phyloP scores from a whole-genome alignment of 2,888 invertebrate genomes.

The Blera fallax region DNA sequence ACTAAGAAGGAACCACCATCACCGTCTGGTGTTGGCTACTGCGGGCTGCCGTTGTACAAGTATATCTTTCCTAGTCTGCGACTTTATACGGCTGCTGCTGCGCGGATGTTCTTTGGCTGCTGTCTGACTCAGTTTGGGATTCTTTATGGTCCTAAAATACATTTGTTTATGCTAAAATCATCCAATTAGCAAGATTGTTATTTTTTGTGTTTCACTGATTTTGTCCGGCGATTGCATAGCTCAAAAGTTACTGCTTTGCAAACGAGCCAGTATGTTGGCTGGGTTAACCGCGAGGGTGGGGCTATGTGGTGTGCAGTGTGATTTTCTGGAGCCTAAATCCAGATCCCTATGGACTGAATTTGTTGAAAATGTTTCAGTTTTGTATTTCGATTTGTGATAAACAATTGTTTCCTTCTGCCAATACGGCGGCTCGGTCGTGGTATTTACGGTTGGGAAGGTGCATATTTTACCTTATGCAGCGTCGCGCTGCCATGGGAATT shows the following conservation, averaged over 20 bases:
- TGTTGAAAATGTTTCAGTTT: slow-evolving; percentile 61
- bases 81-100: slow-evolving; percentile 12
- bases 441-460: slow-evolving; percentile 27
- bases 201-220: slow-evolving; percentile 80
- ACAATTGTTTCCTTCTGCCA: slow-evolving; percentile 61
- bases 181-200: slow-evolving; percentile 82
- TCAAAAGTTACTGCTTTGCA: slow-evolving; percentile 53
- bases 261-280: slow-evolving; percentile 25
- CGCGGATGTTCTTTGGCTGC: slow-evolving; percentile 18
- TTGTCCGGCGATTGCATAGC: slow-evolving; percentile 75
- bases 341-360: slow-evolving; percentile 66
- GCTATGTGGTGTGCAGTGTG: slow-evolving; percentile 43
- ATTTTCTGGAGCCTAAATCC: slow-evolving; percentile 70
- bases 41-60: slow-evolving; percentile 43
- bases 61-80: slow-evolving; percentile 23
- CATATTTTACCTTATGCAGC: slow-evolving; percentile 17
- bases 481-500: slow-evolving; percentile 50
- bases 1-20: slow-evolving; percentile 26
- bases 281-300: slow-evolving; percentile 19
- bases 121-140: slow-evolving; percentile 63
- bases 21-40: slow-evolving; percentile 35
- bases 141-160: slow-evolving; percentile 78
- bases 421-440: neutral
- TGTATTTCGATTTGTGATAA: slow-evolving; percentile 65
- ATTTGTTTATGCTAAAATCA: slow-evolving; percentile 82